These are phyloP conservation scores for Spea hammondii DNA, from an alignment of 2,797 vertebrate species.

Conservation along the genomic window DNA sequence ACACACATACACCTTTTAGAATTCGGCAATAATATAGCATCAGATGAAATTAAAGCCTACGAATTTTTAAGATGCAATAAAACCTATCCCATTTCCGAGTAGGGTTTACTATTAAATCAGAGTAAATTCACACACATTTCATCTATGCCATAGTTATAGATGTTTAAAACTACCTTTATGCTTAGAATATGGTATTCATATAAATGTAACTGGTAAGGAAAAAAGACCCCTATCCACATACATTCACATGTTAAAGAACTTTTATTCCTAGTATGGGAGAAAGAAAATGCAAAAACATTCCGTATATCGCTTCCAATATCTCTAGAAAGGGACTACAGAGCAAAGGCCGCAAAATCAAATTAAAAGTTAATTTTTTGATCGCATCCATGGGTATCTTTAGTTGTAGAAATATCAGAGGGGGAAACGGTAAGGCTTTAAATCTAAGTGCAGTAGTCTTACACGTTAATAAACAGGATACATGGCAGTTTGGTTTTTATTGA, in stretches of 20 bases:
- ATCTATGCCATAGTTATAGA: no score
- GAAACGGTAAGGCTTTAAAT: neutral
- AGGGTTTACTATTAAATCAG: no score
- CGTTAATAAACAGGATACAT: neutral
- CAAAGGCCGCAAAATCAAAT: neutral
- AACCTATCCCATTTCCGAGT: no score
- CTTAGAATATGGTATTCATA: no score
- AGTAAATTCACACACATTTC: no score
- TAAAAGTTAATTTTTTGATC: neutral
- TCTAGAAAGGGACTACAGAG: neutral
- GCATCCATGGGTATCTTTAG: neutral
- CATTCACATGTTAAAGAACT: neutral
- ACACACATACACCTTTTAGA: no score
- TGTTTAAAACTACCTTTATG: no score
- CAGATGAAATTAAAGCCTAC: no score
- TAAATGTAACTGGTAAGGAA: no score
- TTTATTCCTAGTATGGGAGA: neutral
- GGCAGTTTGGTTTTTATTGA: neutral
- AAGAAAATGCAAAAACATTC: neutral
- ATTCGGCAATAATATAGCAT: no score
- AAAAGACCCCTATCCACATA: no score
- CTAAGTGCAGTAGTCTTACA: neutral
- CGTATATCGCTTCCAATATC: constrained; percentile 14
- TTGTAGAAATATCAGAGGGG: neutral
- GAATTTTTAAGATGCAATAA: no score